Percentiles rank a stretch among this genome's conserved stretches.
Conservation (phyloP, 2,888 invertebrate genomes). For the Timandra comae region DNA sequence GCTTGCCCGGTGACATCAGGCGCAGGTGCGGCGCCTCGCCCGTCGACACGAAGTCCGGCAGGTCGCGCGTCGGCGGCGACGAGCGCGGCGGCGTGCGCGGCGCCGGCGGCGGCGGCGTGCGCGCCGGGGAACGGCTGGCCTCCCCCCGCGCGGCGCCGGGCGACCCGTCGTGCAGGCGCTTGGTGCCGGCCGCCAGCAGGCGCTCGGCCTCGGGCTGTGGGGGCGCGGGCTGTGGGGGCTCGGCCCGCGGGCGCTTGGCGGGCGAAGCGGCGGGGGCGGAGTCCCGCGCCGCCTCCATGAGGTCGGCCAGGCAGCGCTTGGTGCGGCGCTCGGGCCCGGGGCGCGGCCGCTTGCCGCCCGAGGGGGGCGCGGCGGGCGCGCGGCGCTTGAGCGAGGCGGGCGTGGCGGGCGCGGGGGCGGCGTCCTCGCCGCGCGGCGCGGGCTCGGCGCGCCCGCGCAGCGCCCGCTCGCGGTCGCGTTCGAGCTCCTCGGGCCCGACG, state of each 20-base stretch:
- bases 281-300: slow-evolving; percentile 47
- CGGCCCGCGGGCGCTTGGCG: slow-evolving; percentile 38
- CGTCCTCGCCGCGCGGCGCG: slow-evolving; percentile 44
- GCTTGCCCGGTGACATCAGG: slow-evolving; percentile 82
- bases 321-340: slow-evolving; percentile 29
- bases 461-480: slow-evolving; percentile 40
- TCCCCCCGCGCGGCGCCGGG: slow-evolving; percentile 31
- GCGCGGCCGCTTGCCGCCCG: slow-evolving; percentile 24
- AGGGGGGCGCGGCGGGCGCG: slow-evolving; percentile 16
- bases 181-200: slow-evolving; percentile 4
- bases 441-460: slow-evolving; percentile 52
- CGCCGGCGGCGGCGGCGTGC: slow-evolving; percentile 21
- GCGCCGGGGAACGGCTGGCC: slow-evolving; percentile 35
- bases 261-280: slow-evolving; percentile 31
- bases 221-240: slow-evolving; percentile 37
- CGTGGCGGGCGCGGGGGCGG: slow-evolving; percentile 26
- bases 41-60: slow-evolving; percentile 86
- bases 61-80: slow-evolving; percentile 79
- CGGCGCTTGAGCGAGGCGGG: slow-evolving; percentile 29
- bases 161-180: slow-evolving; percentile 4
- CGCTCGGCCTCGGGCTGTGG: slow-evolving; percentile 19
- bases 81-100: slow-evolving; percentile 31
- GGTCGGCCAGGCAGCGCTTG: slow-evolving; percentile 59
- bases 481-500: slow-evolving; percentile 71
- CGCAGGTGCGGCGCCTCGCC: slow-evolving; percentile 86